phyloP scores from a whole-genome alignment of 2,797 vertebrate species.

The Eidolon dupreanum region DNA sequence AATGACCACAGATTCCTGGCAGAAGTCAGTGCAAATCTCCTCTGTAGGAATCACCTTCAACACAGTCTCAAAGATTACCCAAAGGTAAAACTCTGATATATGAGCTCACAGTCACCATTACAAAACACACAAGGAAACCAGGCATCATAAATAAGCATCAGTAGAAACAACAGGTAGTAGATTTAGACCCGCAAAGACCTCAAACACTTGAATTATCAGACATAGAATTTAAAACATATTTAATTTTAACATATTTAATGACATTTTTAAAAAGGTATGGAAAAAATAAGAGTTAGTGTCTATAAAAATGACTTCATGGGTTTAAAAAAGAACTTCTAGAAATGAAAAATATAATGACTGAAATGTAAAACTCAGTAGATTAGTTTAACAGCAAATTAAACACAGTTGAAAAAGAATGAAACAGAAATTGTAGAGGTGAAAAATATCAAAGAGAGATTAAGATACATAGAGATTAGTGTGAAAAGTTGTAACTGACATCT shows the following conservation, averaged over 20 bases:
- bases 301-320: background rate
- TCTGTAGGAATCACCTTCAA: constrained; percentile 38
- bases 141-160: background rate
- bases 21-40: constrained; percentile 4
- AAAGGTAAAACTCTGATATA: background rate
- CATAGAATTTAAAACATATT: background rate
- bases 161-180: background rate
- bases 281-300: background rate
- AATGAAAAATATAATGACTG: background rate
- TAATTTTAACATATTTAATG: background rate
- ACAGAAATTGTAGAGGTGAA: background rate
- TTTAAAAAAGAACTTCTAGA: constrained; percentile 1
- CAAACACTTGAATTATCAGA: background rate
- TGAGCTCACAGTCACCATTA: background rate
- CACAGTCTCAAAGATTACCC: background rate
- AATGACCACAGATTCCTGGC: constrained; percentile 54
- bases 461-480: background rate
- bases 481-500: background rate
- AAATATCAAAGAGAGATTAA: background rate
- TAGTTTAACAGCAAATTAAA: background rate
- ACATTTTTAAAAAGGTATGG: background rate
- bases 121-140: background rate
- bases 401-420: background rate
- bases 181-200: constrained; percentile 5
- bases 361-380: background rate